Conservation (phyloP, 1,140 invertebrate species). For the Drosophila subpulchrella region DNA sequence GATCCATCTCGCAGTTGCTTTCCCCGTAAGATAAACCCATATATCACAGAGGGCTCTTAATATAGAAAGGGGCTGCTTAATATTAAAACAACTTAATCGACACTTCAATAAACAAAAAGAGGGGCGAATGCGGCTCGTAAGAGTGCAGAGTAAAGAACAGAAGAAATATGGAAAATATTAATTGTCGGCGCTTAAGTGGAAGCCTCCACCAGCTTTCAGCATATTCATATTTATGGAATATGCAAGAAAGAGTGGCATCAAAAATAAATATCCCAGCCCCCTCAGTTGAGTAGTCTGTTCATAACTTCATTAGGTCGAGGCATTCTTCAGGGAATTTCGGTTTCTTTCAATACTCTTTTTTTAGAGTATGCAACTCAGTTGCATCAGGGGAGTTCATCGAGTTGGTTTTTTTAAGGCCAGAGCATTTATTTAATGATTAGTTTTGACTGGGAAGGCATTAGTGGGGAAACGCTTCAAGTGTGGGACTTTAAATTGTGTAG, state of each 20-base stretch:
- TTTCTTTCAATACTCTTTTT: conserved; percentile 16
- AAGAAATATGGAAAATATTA: conserved; percentile 62
- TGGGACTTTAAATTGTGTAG: conserved; percentile 21
- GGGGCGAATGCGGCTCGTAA: conserved; percentile 6
- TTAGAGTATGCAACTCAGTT: conserved; percentile 25
- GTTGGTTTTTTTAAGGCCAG: conserved; percentile 41
- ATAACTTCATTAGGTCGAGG: conserved; percentile 66
- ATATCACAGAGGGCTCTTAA: conserved; percentile 18
- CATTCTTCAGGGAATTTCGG: conserved; percentile 41
- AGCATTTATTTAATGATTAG: conserved; percentile 29
- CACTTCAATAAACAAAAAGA: conserved; percentile 47
- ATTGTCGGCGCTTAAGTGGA: conserved; percentile 67
- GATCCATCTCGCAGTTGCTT: conserved; percentile 20
- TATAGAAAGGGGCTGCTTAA: conserved; percentile 16
- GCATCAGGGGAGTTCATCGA: conserved; percentile 18
- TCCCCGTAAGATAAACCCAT: conserved; percentile 24
- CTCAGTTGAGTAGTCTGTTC: conserved; percentile 9
- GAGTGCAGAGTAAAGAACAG: background rate
- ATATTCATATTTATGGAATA: conserved; percentile 58
- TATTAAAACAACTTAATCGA: conserved; percentile 74
- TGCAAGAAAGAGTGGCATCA: conserved; percentile 24
- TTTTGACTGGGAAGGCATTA: conserved; percentile 44
- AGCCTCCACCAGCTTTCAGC: conserved; percentile 22
- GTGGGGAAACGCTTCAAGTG: conserved; percentile 20
- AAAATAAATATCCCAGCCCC: conserved; percentile 42